Base-by-base conservation (phyloP, 2,888 invertebrate genomes). In the Tenthredo amoena region DNA sequence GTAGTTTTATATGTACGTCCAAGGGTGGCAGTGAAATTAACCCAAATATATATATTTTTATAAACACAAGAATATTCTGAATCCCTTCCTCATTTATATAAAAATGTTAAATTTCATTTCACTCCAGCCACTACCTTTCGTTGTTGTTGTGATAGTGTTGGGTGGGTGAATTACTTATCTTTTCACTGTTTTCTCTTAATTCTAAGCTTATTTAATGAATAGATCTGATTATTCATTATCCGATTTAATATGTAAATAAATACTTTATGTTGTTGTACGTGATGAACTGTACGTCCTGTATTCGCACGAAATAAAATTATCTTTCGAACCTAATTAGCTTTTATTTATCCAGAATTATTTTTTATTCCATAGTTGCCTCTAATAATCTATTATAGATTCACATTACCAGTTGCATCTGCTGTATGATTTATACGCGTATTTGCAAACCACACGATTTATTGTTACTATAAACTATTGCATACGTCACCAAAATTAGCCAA, bases 251-350 rank as follows among this genome's bases (percentile, higher is more conserved):
- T 50, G 21, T 37, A 81, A 37, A 81, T 62, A 81, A 40, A 21
- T 21, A 62, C 40, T 62, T 81, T 62, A 26, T 62, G 3, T 21
- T 21, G 81, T 81, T 37, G 6, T 81, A 26, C 31, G 40, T 62
- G 21, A 81, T 40, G 26, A 58, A 62, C 1, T 62, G 40, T 62
- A 40, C n/a, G 31, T 81, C 50, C n/a, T 58, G n/a, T 62, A 21
- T 81, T 81, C 34, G n/a, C 18, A 55, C 37, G 81, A 62, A 81
- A 81, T 81, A 81, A 81, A 81, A 62, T 81, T 81, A 81, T 81
- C 50, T 62, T 50, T 81, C 40, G 37, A 62, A 58, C 40, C 81
- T 12, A 81, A 58, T 62, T 21, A 21, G 7, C 10, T 21, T 40
- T 62, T 55, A 10, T 31, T 77, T 43, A 74, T 43, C 9, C 3